Conservation (phyloP, 2,797 vertebrate species). For the Anolis apletophallus region DNA sequence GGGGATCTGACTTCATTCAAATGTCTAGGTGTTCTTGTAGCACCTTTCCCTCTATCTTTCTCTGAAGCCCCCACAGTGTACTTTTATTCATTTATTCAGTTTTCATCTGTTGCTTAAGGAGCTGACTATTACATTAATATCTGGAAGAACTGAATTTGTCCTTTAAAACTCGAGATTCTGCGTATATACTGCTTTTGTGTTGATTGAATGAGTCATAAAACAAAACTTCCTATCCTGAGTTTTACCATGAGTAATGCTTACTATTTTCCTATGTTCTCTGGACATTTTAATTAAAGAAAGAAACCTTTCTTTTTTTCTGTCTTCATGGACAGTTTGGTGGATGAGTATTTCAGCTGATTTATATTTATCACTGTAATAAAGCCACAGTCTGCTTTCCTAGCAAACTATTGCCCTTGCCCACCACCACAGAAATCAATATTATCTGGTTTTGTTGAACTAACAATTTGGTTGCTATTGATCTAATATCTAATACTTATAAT, state of each 20-base stretch:
- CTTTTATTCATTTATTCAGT: not conserved
- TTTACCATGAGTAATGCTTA: conserved; percentile 70
- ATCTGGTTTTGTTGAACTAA: not conserved
- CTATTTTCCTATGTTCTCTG: conserved; percentile 63
- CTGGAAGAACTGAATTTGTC: conserved; percentile 64
- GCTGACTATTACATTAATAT: conserved; percentile 40
- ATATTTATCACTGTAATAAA: conserved; percentile 50
- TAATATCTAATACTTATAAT: conserved; percentile 11
- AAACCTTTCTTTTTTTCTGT: conserved; percentile 64
- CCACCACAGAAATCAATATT: not conserved
- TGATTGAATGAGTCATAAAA: conserved; percentile 73
- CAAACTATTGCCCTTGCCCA: not conserved
- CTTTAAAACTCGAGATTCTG: conserved; percentile 67
- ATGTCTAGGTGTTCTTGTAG: not conserved
- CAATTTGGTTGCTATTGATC: conserved; percentile 7
- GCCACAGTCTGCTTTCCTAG: conserved; percentile 18
- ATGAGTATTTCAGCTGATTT: conserved; percentile 63
- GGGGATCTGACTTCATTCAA: too few relatives aligned
- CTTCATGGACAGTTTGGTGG: conserved; percentile 68
- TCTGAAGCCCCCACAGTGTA: not conserved
- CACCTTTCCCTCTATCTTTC: not conserved
- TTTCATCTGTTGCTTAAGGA: not conserved
- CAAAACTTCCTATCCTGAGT: conserved; percentile 57
- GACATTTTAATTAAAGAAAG: conserved; percentile 72
- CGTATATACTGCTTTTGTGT: conserved; percentile 66